Percentiles rank a stretch among this genome's conserved stretches.
Conservation (phyloP, 37 sponge, comb jelly and placozoan genomes). For the Beroe forskalii region DNA sequence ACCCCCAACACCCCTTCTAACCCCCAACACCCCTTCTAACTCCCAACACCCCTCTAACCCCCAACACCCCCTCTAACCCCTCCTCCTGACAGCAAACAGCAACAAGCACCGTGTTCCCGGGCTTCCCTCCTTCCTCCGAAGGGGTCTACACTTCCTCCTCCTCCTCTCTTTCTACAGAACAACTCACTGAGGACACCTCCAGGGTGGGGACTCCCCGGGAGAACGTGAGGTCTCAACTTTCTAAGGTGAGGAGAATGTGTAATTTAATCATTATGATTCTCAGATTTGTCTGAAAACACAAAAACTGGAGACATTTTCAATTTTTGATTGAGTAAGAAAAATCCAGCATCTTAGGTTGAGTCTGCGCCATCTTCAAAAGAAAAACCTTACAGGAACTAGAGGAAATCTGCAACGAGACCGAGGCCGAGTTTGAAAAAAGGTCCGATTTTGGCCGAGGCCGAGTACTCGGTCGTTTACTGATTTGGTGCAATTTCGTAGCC, state of each 20-base stretch:
- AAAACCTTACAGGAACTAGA: conserved; percentile 46
- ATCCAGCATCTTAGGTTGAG: too few relatives aligned
- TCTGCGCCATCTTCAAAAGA: too few relatives aligned
- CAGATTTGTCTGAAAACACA: too few relatives aligned
- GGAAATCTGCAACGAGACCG: conserved; percentile 46
- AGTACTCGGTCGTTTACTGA: too few relatives aligned
- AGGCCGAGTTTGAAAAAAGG: too few relatives aligned
- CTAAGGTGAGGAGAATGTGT: too few relatives aligned
- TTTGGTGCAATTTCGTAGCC: too few relatives aligned
- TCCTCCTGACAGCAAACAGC: not conserved
- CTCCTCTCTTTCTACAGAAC: not conserved
- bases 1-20: not conserved
- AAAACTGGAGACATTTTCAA: too few relatives aligned
- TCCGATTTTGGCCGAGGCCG: too few relatives aligned
- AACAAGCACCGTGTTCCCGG: not conserved
- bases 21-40: not conserved
- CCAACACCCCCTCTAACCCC: not conserved
- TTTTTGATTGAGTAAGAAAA: too few relatives aligned
- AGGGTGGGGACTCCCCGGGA: not conserved
- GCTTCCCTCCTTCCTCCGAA: not conserved
- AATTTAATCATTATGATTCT: too few relatives aligned
- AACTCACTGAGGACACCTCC: too few relatives aligned
- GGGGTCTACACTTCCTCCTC: not conserved
- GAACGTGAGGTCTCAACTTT: not conserved
- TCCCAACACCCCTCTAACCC: not conserved